A percentile compares a stretch with the other conserved stretches of the same genome.
Evolutionary conservation across 92 coral and sea anemone species (phyloP).

Genomic region (Scolanthus callimorphus): DNA sequence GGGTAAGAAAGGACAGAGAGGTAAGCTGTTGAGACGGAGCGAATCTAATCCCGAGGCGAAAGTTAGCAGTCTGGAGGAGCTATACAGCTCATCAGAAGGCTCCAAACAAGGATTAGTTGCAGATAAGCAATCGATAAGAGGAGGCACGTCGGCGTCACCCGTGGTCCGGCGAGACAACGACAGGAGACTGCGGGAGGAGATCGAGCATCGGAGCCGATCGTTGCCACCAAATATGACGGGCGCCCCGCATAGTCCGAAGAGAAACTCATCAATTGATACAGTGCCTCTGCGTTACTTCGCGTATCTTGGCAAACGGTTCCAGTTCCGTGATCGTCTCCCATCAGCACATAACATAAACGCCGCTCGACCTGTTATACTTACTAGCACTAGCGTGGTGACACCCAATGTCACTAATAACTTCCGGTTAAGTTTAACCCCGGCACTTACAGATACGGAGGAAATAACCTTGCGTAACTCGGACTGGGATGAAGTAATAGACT

Average conservation of each 20-base stretch:
- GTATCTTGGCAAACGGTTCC: constrained; percentile 49
- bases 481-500: constrained; percentile 60
- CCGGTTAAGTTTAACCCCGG: constrained; percentile 26
- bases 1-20: too few relatives aligned
- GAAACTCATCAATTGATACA: neutral
- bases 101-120: neutral
- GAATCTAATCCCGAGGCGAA: constrained; percentile 15
- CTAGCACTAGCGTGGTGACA: constrained; percentile 68
- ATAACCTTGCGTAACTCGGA: neutral
- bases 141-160: neutral
- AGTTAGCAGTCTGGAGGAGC: constrained; percentile 4
- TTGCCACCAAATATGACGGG: constrained; percentile 1
- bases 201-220: constrained; percentile 9
- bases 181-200: neutral
- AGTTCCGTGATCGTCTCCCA: constrained; percentile 17
- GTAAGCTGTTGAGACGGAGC: neutral
- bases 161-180: neutral
- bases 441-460: constrained; percentile 9
- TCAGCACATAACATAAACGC: constrained; percentile 48
- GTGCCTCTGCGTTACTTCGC: constrained; percentile 62
- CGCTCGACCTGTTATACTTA: constrained; percentile 65
- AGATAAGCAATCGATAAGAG: neutral
- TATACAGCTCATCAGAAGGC: neutral
- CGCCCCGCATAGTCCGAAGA: neutral
- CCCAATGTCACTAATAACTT: constrained; percentile 57